Conservation (phyloP, 1,140 invertebrate species). For the Magallana ariakensis region DNA sequence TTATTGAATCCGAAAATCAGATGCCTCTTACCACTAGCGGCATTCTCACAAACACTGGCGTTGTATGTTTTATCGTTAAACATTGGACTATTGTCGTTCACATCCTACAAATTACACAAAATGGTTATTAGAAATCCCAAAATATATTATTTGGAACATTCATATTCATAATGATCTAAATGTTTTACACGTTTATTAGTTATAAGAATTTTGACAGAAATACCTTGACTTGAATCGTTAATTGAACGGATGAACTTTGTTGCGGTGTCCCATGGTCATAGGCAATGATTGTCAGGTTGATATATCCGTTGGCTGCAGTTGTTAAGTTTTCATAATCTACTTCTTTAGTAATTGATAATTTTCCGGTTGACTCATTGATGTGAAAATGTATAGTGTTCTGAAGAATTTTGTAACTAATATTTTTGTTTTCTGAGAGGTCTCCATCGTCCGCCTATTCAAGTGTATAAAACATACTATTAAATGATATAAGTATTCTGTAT, state of each 20-base stretch:
- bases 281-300: background rate
- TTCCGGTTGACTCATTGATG: background rate
- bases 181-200: too few species aligned
- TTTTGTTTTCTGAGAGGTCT: background rate
- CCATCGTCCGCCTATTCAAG: background rate
- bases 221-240: background rate
- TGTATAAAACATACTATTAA: too few species aligned
- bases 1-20: background rate
- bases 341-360: background rate
- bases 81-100: constrained; percentile 42
- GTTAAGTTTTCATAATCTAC: constrained; percentile 7
- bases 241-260: background rate
- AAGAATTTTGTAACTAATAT: background rate
- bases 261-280: background rate
- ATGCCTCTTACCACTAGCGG: constrained; percentile 27
- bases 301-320: background rate
- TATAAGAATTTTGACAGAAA: too few species aligned
- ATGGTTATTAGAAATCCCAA: too few species aligned
- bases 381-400: background rate
- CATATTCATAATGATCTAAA: too few species aligned
- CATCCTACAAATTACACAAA: constrained; percentile 3
- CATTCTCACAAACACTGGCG: constrained; percentile 15
- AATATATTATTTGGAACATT: background rate
- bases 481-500: too few species aligned
- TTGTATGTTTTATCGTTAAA: constrained; percentile 3